phyloP scores from a whole-genome alignment of 2,113 vertebrate species.

The Madoqua kirkii region DNA sequence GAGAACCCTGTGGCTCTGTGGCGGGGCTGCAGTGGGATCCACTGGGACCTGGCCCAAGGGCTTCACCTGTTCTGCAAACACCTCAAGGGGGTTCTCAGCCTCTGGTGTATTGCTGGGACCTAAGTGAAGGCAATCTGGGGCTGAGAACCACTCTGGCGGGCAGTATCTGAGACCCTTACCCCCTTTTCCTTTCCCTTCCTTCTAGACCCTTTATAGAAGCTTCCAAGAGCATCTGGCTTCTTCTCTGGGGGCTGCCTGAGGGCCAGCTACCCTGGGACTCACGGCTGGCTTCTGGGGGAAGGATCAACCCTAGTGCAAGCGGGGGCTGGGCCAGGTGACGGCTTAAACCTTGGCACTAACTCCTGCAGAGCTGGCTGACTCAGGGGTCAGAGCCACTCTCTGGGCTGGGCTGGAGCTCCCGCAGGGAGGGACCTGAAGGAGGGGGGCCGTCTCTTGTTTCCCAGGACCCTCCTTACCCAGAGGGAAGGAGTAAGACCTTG shows the following conservation, averaged over 20 bases:
- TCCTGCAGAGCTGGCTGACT: not conserved
- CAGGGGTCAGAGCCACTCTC: not conserved
- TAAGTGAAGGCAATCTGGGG: not conserved
- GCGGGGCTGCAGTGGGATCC: not conserved
- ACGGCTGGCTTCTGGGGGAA: not conserved
- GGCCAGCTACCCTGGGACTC: not conserved
- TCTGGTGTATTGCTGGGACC: not conserved
- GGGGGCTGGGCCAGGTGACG: not conserved
- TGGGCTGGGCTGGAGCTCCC: not conserved
- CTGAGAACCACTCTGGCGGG: not conserved
- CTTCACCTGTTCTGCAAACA: not conserved
- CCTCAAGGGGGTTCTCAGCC: not conserved
- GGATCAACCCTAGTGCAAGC: not conserved
- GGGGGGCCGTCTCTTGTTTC: not conserved
- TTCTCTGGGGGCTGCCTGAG: not conserved
- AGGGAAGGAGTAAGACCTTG: not conserved
- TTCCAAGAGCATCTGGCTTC: not conserved
- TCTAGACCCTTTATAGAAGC: not conserved
- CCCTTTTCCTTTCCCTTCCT: not conserved
- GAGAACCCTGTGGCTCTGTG: not conserved
- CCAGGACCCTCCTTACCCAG: not conserved
- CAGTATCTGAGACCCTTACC: not conserved
- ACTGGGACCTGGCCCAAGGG: not conserved
- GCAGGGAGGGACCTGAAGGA: not conserved
- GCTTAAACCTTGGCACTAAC: not conserved